Conservation (phyloP, 2,888 invertebrate genomes). For the Thalpophila matura region DNA sequence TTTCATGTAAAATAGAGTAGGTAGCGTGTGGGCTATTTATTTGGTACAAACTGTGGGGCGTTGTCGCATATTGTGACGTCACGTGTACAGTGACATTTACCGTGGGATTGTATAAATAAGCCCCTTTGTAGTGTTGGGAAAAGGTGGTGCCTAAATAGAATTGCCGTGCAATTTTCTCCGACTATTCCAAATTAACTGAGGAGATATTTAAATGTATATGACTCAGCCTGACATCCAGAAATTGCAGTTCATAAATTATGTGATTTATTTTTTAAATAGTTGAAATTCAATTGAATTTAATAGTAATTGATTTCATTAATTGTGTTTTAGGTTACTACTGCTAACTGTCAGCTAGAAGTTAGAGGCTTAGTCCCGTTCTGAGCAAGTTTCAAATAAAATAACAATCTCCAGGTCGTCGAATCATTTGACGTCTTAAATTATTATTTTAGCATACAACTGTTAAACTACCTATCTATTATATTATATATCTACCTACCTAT, state of each 20-base stretch:
- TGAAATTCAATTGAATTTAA: too few species aligned
- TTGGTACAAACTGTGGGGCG: slow-evolving; percentile 69
- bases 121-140: slow-evolving; percentile 50
- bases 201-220: neutral
- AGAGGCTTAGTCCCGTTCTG: neutral
- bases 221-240: too few species aligned
- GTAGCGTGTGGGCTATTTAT: slow-evolving; percentile 73
- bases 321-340: too few species aligned
- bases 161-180: slow-evolving; percentile 1
- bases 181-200: neutral
- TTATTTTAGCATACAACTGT: neutral
- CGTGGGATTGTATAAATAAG: slow-evolving; percentile 45
- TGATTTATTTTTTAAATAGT: too few species aligned
- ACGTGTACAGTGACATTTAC: slow-evolving; percentile 51
- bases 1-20: slow-evolving; percentile 73
- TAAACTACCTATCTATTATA: neutral
- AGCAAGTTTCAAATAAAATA: neutral
- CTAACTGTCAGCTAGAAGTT: neutral
- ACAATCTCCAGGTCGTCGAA: neutral
- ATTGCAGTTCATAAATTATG: too few species aligned
- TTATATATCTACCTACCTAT: too few species aligned
- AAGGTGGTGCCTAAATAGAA: slow-evolving; percentile 22
- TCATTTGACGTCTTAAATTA: neutral
- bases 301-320: too few species aligned
- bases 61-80: slow-evolving; percentile 63